These are phyloP conservation scores for Elymnias hypermnestra DNA, from an alignment of 1,140 invertebrate species.

Conservation along the genomic window DNA sequence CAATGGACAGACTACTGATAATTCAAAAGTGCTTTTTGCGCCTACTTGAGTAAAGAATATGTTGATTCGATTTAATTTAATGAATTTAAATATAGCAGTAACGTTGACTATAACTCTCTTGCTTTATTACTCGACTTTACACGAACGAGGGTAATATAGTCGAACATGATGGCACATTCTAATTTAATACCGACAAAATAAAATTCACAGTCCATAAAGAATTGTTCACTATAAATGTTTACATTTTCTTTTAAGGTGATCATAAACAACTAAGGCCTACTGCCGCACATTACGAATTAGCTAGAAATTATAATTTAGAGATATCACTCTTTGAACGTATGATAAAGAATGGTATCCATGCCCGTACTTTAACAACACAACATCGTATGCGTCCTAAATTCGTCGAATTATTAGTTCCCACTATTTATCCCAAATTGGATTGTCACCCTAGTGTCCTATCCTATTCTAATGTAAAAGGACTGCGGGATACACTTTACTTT, in stretches of 20 bases:
- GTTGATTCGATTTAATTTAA: too few species aligned
- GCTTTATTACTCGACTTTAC: too few species aligned
- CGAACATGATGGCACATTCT: too few species aligned
- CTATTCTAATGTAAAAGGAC: constrained; percentile 74
- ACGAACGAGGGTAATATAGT: too few species aligned
- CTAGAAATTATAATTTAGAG: constrained; percentile 79
- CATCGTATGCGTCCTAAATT: constrained; percentile 82
- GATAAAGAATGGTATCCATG: constrained; percentile 78
- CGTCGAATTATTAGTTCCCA: constrained; percentile 78
- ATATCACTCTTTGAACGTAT: constrained; percentile 87
- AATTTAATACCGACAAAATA: too few species aligned
- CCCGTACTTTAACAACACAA: constrained; percentile 75
- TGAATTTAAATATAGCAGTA: too few species aligned
- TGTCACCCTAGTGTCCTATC: constrained; percentile 73
- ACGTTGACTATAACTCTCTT: too few species aligned
- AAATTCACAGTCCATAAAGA: not conserved
- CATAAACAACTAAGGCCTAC: constrained; percentile 85
- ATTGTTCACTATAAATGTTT: too few species aligned
- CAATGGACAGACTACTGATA: too few species aligned
- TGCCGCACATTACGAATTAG: constrained; percentile 78
- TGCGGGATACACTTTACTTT: constrained; percentile 79
- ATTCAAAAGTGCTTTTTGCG: too few species aligned
- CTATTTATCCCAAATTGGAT: constrained; percentile 78
- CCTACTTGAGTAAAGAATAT: too few species aligned
- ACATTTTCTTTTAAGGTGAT: constrained; percentile 77